phyloP scores from a whole-genome alignment of 2,888 invertebrate genomes.

The Pharmacophagus antenor region DNA sequence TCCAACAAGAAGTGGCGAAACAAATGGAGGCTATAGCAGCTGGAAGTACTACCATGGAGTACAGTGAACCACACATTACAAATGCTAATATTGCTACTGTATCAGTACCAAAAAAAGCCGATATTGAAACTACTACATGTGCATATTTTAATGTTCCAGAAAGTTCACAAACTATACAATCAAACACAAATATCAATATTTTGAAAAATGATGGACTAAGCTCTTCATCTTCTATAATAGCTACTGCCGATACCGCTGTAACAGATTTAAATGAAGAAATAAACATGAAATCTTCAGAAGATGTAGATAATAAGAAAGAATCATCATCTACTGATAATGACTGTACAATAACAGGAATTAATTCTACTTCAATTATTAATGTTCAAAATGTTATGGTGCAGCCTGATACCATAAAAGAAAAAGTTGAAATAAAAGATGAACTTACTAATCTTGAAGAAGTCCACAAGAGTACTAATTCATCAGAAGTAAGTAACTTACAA shows the following conservation, averaged over 20 bases:
- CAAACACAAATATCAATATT: background rate
- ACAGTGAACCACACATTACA: constrained; percentile 16
- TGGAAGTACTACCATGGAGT: constrained; percentile 12
- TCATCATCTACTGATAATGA: background rate
- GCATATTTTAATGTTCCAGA: constrained; percentile 4
- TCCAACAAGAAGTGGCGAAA: constrained; percentile 71
- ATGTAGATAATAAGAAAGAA: constrained; percentile 3
- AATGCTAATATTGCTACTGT: constrained; percentile 1
- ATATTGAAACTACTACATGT: constrained; percentile 11
- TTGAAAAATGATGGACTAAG: background rate
- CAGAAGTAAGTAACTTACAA: constrained; percentile 39
- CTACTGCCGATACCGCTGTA: background rate
- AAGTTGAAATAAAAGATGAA: constrained; percentile 1
- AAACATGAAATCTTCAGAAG: constrained; percentile 24
- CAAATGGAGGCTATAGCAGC: constrained; percentile 40
- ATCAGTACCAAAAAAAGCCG: constrained; percentile 12
- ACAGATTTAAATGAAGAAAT: constrained; percentile 2
- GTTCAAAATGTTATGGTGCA: background rate
- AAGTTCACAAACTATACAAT: background rate
- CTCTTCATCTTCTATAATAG: background rate
- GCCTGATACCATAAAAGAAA: background rate
- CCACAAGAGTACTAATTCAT: constrained; percentile 45
- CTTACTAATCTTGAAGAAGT: constrained; percentile 6
- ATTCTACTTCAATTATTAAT: background rate
- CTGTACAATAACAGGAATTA: constrained; percentile 8